A percentile compares a stretch with the other conserved stretches of the same genome.
phyloP scores from a whole-genome alignment of 92 coral and sea anemone genomes.

The Phymanthus crucifer region DNA sequence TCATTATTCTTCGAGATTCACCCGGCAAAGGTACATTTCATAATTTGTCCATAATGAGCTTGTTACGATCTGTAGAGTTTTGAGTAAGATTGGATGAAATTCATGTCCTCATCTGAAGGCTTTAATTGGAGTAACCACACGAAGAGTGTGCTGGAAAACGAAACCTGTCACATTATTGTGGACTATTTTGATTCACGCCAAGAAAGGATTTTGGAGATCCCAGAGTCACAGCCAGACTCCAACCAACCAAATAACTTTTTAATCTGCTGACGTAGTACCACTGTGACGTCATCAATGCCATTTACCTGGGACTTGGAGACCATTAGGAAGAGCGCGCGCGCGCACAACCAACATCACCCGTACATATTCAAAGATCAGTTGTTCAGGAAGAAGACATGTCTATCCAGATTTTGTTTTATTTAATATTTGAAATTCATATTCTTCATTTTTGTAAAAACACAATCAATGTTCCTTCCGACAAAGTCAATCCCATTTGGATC shows the following conservation, averaged over 20 bases:
- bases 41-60: neutral
- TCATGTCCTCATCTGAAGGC: neutral
- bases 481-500: neutral
- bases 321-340: constrained; percentile 21
- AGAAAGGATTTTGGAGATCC: neutral
- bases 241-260: constrained; percentile 15
- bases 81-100: neutral
- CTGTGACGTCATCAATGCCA: constrained; percentile 30
- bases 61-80: neutral
- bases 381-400: neutral
- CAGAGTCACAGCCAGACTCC: neutral
- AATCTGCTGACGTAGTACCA: constrained; percentile 16
- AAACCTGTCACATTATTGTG: constrained; percentile 2
- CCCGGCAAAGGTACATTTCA: neutral
- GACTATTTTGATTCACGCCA: neutral
- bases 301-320: neutral
- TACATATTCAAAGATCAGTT: too few relatives aligned
- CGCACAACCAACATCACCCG: neutral
- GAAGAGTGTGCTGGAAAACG: constrained; percentile 11
- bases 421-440: neutral
- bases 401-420: neutral
- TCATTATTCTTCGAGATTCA: neutral
- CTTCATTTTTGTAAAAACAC: neutral
- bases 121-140: constrained; percentile 6
- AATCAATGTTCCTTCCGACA: neutral